Conservation (phyloP, 2,888 invertebrate genomes). For the Cryptus armator region DNA sequence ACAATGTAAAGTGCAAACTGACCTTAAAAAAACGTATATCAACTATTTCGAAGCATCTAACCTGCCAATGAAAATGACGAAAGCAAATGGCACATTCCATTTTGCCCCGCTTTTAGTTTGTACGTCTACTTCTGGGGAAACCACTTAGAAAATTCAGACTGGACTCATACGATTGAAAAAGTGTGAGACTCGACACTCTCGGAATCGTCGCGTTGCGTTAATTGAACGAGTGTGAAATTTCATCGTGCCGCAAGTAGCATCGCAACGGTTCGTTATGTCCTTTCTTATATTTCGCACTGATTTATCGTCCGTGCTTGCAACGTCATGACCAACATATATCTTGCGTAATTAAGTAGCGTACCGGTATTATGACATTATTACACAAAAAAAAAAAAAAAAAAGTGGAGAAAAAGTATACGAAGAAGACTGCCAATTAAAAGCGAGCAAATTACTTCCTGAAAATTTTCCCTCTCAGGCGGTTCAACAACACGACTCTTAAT, state of each 20-base stretch:
- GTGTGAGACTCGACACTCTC: constrained; percentile 1
- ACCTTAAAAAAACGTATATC: no score
- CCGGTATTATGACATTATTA: not conserved
- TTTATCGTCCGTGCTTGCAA: constrained; percentile 15
- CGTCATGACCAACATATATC: not conserved
- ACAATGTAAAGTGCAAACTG: no score
- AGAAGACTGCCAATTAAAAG: no score
- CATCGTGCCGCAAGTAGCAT: constrained; percentile 32
- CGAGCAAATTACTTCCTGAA: no score
- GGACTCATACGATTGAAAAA: constrained; percentile 10
- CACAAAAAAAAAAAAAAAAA: not conserved
- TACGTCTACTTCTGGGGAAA: not conserved
- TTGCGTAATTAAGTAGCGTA: constrained; percentile 20
- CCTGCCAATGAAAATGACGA: not conserved
- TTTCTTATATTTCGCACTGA: constrained; percentile 17
- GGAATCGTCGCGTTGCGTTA: constrained; percentile 34
- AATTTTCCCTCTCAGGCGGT: not conserved
- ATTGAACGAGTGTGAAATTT: constrained; percentile 58
- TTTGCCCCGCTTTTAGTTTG: not conserved
- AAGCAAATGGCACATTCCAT: not conserved
- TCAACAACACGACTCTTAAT: not conserved
- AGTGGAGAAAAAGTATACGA: not conserved
- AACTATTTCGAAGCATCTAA: no score
- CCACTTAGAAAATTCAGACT: not conserved
- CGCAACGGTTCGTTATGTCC: constrained; percentile 42